Base-by-base conservation (phyloP, 2,888 invertebrate genomes). In the Cheilosia pagana region DNA sequence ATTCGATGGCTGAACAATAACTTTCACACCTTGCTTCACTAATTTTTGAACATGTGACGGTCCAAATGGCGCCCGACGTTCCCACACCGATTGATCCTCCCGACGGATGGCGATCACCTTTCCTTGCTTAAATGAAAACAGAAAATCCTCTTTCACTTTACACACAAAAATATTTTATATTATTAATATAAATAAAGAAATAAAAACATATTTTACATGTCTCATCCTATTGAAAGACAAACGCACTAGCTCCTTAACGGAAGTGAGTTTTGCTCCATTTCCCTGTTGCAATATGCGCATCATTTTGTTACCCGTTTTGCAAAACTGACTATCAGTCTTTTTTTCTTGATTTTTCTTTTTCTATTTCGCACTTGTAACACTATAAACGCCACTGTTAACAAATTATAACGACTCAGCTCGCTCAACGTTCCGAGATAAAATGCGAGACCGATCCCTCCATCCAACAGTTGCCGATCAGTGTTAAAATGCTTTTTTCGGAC, bases 1-100 rank as follows among this genome's bases (percentile, higher is more conserved):
- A 91, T 99, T 99, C 75, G 99, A 99, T 0, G 99, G 99, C 90
- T 99, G 99, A 0, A 99, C 98, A 60, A 99, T 96, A 60, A 99
- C 99, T 91, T 96, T 97, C 52, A 98, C 96, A 3, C 98, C 98
- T 88, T 95, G 94, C 87, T 96, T 94, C 23, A 97, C 96, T 87
- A 99, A 93, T 87, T 96, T 95, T 88, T 96, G 95, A 7, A 99
- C 99, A 90, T 99, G 98, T 25, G 94, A 92, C 0, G 99, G 99
- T 0, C 98, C 95, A 87, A 99, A 95, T 0, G 99, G 98, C 0
- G 99, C 99, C 81, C 99, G 93, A 86, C 99, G 93, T 91, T 98
- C 98, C 98, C 98, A 98, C 90, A 98, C 97, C 88, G 97, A 97
- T 91, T 98, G 98, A 92, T 98, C 98, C 92, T 98, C 98, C 67